Conservation (phyloP, 2,113 vertebrate genomes). For the Coregonus clupeaformis region DNA sequence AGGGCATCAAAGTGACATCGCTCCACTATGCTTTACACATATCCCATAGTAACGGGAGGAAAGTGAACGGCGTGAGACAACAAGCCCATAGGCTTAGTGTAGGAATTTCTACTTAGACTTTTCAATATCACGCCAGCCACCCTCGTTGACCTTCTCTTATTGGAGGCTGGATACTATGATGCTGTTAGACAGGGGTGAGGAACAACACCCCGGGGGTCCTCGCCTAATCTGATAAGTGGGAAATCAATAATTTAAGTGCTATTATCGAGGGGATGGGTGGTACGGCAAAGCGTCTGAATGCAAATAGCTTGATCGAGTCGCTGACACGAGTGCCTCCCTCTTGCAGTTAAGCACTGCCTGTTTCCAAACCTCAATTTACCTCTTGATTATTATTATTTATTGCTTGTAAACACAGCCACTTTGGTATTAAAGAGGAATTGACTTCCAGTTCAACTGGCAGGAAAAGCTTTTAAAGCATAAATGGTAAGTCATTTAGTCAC, state of each 20-base stretch:
- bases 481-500: conserved; percentile 51
- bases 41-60: not conserved
- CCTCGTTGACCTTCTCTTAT: not conserved
- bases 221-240: conserved; percentile 54
- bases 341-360: conserved; percentile 2
- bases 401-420: conserved; percentile 34
- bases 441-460: conserved; percentile 44
- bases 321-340: not conserved
- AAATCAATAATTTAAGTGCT: conserved; percentile 63
- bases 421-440: conserved; percentile 50
- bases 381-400: conserved; percentile 6
- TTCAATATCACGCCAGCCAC: not conserved
- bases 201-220: not conserved
- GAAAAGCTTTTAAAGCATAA: conserved; percentile 61
- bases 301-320: not conserved
- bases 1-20: not conserved
- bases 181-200: not conserved
- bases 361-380: conserved; percentile 1
- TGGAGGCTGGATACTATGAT: not conserved
- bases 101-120: not conserved
- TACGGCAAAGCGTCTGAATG: conserved; percentile 25
- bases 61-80: not conserved
- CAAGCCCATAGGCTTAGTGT: not conserved
- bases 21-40: not conserved
- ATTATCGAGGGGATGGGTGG: conserved; percentile 35